These are phyloP conservation scores for Vanessa tameamea DNA, from an alignment of 1,140 invertebrate species.

Conservation along the genomic window DNA sequence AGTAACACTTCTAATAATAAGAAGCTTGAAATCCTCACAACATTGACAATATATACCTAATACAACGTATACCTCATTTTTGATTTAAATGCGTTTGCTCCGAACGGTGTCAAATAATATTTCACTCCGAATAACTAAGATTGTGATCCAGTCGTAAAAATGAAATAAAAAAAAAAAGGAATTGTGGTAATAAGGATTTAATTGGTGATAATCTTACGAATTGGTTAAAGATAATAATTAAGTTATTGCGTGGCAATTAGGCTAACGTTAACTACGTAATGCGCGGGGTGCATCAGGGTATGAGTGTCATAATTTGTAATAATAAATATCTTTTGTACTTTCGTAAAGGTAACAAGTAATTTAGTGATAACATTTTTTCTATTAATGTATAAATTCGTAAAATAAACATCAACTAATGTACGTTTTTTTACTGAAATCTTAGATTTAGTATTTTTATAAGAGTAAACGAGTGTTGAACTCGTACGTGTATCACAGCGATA, in stretches of 20 bases:
- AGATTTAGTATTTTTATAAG: slow-evolving; percentile 79
- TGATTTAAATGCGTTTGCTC: slow-evolving; percentile 20
- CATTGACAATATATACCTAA: neutral
- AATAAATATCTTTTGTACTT: slow-evolving; percentile 78
- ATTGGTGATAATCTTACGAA: slow-evolving; percentile 78
- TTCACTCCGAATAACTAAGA: slow-evolving; percentile 15
- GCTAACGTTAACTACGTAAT: slow-evolving; percentile 68
- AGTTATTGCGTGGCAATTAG: slow-evolving; percentile 78
- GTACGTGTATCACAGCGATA: slow-evolving; percentile 79
- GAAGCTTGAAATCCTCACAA: neutral
- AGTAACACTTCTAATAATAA: neutral
- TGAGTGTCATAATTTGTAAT: slow-evolving; percentile 79
- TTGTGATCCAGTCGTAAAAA: slow-evolving; percentile 23
- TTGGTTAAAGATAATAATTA: slow-evolving; percentile 79
- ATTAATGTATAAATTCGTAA: slow-evolving; percentile 73
- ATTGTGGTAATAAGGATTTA: slow-evolving; percentile 55
- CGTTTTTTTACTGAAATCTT: slow-evolving; percentile 77
- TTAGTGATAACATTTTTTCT: slow-evolving; percentile 77
- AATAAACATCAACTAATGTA: slow-evolving; percentile 73
- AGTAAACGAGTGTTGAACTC: slow-evolving; percentile 61
- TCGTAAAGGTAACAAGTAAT: slow-evolving; percentile 74
- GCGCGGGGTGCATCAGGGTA: slow-evolving; percentile 81
- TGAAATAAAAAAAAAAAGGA: slow-evolving; percentile 20
- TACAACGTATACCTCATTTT: neutral
- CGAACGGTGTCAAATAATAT: neutral